Conservation (phyloP, 92 coral and sea anemone species). For the Actinernus sp. region DNA sequence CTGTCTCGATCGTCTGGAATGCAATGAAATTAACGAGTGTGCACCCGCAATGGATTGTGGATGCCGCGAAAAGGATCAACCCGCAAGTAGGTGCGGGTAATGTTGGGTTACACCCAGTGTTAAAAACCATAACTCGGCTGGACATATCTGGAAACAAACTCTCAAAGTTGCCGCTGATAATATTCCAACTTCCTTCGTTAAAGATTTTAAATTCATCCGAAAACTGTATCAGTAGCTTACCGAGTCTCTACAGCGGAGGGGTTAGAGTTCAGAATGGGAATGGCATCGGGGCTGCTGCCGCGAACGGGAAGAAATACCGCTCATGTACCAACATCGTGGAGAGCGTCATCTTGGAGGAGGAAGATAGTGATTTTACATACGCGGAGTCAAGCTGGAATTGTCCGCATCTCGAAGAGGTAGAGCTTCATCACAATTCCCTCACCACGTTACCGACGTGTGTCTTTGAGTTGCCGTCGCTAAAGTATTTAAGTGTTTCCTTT, state of each 20-base stretch:
- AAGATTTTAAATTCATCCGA: constrained; percentile 79
- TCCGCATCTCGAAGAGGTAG: constrained; percentile 95
- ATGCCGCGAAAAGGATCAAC: constrained; percentile 81
- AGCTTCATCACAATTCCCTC: constrained; percentile 85
- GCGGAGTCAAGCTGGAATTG: constrained; percentile 92
- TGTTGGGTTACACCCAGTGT: constrained; percentile 65
- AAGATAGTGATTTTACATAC: constrained; percentile 63
- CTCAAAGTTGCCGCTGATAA: constrained; percentile 73
- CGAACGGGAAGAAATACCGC: constrained; percentile 51
- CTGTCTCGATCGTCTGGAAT: constrained; percentile 93
- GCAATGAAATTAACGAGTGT: constrained; percentile 66
- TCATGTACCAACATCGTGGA: constrained; percentile 73
- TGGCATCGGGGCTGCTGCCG: constrained; percentile 9
- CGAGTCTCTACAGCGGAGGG: constrained; percentile 72
- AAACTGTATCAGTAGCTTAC: constrained; percentile 66
- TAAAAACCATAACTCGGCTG: constrained; percentile 85
- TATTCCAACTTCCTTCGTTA: constrained; percentile 87
- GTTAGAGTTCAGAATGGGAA: constrained; percentile 20
- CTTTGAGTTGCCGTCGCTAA: constrained; percentile 84
- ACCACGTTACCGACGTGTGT: constrained; percentile 84
- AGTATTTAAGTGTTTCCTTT: constrained; percentile 69
- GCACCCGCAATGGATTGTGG: constrained; percentile 82
- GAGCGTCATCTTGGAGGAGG: constrained; percentile 64
- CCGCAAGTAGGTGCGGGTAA: constrained; percentile 63
- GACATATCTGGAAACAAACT: constrained; percentile 86